phyloP scores from a whole-genome alignment of 2,888 invertebrate genomes.

The Allophyes oxyacanthae region DNA sequence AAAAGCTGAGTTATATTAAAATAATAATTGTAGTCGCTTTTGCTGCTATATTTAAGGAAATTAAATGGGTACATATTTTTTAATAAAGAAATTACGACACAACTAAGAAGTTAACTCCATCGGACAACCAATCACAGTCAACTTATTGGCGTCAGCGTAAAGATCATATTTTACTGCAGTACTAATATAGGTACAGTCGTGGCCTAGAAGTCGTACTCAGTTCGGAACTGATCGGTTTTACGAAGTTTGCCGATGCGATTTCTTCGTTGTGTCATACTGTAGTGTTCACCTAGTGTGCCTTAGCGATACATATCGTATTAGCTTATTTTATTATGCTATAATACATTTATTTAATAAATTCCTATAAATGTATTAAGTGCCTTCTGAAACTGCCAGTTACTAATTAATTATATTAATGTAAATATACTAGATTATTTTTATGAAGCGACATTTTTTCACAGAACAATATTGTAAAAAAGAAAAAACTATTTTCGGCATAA shows the following conservation, averaged over 20 bases:
- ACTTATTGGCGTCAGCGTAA: too few relatives aligned
- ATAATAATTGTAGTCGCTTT: slow-evolving; percentile 11
- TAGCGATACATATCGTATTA: slow-evolving; percentile 55
- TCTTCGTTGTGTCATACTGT: too few relatives aligned
- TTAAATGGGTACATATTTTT: slow-evolving; percentile 37
- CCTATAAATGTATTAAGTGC: slow-evolving; percentile 67
- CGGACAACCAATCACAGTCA: too few relatives aligned
- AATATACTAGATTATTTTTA: slow-evolving; percentile 71
- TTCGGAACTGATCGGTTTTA: too few relatives aligned
- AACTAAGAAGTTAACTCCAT: too few relatives aligned
- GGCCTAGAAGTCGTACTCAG: too few relatives aligned
- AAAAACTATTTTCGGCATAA: slow-evolving; percentile 33
- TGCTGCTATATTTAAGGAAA: slow-evolving; percentile 18
- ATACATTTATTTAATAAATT: slow-evolving; percentile 21
- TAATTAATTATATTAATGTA: slow-evolving; percentile 78
- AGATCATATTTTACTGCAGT: too few relatives aligned
- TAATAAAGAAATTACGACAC: too few relatives aligned
- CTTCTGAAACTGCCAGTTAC: slow-evolving; percentile 86
- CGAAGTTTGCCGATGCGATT: too few relatives aligned
- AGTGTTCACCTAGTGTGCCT: slow-evolving; percentile 50
- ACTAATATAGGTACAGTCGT: too few relatives aligned
- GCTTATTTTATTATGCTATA: slow-evolving; percentile 35
- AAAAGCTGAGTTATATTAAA: slow-evolving; percentile 4
- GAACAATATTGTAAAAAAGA: slow-evolving; percentile 50
- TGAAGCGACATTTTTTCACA: slow-evolving; percentile 73